Evolutionary conservation across 2,797 vertebrate genomes (phyloP), one percentile per base, ranked within the genome.

Genomic region (Simalia tracyae): DNA sequence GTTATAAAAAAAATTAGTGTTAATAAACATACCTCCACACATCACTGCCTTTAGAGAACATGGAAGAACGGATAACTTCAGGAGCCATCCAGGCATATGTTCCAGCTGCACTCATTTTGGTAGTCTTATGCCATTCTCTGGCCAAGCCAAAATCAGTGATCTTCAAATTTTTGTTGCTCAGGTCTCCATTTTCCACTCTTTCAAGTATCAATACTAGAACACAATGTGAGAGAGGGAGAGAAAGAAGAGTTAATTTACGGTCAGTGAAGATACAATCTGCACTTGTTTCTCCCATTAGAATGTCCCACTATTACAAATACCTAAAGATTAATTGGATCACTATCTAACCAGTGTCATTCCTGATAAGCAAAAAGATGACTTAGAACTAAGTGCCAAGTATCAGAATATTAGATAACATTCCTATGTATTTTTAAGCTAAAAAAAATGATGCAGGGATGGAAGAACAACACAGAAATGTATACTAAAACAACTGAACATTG

Each of bases 51-150:
- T 99, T 99, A 97, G 99, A 99, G 97, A 99, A 99, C 96, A 98
- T 99, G 84, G 99, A 99, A 1, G 99, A 99, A 91, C 99, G 98
- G 95, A 99, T 99, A 96, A 99, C 99, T 95, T 99, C 99, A 0
- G 99, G 99, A 5, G 99, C 99, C 99, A 99, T 99, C 99, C 99
- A 99, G 93, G 99, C 99, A 9, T 99, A 99, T 0, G 99, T 99
- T 87, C 99, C 99, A 1, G 99, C 99, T 0, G 99, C 99, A 1
- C 99, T 99, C 99, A 99, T 99, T 98, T 99, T 99, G 95, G 99
- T 99, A 95, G 99, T 99, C 94, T 98, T 98, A 97, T 99, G 99
- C 99, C 99, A 99, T 95, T 99, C 99, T 76, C 99, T 98, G 61
- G 99, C 99, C 97, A 99, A 97, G 92, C 99, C 99, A 76, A 99